Base-by-base conservation (phyloP, 2,113 vertebrate species). In the Nettapus auritus region DNA sequence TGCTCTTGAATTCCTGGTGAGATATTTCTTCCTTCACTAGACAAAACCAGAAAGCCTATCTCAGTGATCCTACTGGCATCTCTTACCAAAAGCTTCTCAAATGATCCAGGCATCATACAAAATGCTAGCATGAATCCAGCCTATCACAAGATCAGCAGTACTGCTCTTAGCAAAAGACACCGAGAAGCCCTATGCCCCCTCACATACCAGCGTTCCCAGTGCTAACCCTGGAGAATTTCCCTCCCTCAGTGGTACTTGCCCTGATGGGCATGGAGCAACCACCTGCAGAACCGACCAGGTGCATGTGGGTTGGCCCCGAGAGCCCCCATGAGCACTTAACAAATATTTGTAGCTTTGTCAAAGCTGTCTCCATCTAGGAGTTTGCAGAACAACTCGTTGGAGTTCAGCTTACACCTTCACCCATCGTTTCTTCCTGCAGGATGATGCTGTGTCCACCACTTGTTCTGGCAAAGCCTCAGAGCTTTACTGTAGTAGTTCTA, bases 321-420 rank as follows among this genome's bases (percentile, higher is more conserved):
- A 4, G 34, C 13, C 38, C 29, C 22, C 42, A 17, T 0, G 0
- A 68, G 22, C 78, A 20, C 2, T 29, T 29, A 18, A n/a, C 20
- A 21, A 33, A 7, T 63, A 23, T 76, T 3, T 91, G 34, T 34
- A 87, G 74, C 74, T 82, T 87, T 93, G 38, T 57, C 46, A 40
- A 64, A 79, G 5, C 8, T 22, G 13, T 67, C n/a, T 67, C 56
- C 56, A 40, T 19, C 20, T 14, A 2, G 22, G 20, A 59, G 44
- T 36, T 68, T 77, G 19, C 57, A n/a, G 59, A 79, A 71, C 77
- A 82, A 40, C 21, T 14, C 18, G 8, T 48, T 68, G n/a, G 29
- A 80, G 33, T 31, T 55, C 75, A 86, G 53, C 50, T 53, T 33
- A 36, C 36, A 36, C 63, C 79, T 86, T 88, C 88, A 73, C 9